Conservation (phyloP, 1,140 invertebrate species). For the Pomacea maculata region DNA sequence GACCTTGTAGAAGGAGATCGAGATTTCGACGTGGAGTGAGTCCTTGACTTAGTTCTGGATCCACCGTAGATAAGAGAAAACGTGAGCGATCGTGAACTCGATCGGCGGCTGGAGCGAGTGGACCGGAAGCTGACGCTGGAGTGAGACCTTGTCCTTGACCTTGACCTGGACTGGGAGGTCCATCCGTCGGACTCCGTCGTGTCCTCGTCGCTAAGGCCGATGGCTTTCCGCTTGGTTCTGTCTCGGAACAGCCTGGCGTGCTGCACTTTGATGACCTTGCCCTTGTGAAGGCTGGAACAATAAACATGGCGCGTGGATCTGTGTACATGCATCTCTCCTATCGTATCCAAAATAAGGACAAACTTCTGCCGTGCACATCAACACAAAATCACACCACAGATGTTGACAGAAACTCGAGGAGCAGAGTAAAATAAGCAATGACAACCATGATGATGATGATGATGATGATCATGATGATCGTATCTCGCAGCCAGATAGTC, state of each 20-base stretch:
- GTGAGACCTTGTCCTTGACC: neutral
- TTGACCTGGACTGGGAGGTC: neutral
- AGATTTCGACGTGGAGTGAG: neutral
- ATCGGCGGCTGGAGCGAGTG: constrained; percentile 3
- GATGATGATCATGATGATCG: neutral
- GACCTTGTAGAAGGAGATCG: neutral
- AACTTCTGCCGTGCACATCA: too few relatives aligned
- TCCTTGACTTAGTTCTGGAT: neutral
- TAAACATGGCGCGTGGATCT: neutral
- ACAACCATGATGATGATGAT: constrained; percentile 3
- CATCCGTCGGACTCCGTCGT: neutral
- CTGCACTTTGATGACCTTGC: constrained; percentile 48
- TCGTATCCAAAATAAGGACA: too few relatives aligned
- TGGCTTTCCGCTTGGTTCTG: neutral
- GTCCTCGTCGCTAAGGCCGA: neutral
- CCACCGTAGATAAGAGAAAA: neutral
- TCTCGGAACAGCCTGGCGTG: constrained; percentile 49
- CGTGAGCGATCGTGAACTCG: neutral
- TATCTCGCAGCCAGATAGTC: too few relatives aligned
- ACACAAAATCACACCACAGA: too few relatives aligned
- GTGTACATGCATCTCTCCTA: too few relatives aligned
- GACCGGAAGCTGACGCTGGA: constrained; percentile 4
- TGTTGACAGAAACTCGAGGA: too few relatives aligned
- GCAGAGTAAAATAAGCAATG: neutral
- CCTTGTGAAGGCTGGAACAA: constrained; percentile 43